Conservation (phyloP, 2,113 vertebrate species). For the Serilophus lunatus region DNA sequence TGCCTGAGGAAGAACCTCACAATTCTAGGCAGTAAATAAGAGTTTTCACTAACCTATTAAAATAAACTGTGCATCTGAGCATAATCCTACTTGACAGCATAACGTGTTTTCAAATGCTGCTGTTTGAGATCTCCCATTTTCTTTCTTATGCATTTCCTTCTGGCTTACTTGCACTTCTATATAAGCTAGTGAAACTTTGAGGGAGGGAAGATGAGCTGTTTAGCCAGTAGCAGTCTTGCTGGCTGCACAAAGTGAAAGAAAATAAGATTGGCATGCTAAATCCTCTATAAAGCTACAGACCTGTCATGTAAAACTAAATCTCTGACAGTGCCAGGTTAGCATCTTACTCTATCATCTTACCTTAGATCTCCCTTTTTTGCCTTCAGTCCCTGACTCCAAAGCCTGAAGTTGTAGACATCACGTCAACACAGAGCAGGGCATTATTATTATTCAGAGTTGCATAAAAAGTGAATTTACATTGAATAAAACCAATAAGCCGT, state of each 20-base stretch:
- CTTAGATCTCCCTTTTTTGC: neutral
- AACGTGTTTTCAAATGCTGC: neutral
- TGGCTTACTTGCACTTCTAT: neutral
- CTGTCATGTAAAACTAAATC: constrained; percentile 19
- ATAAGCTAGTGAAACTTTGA: neutral
- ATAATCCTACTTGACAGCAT: neutral
- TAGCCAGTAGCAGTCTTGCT: neutral
- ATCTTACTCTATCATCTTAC: neutral
- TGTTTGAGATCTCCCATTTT: neutral
- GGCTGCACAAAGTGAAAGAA: neutral
- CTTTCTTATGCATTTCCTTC: neutral
- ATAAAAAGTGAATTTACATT: constrained; percentile 64
- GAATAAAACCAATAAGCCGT: constrained; percentile 63
- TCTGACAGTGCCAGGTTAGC: neutral
- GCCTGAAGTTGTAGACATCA: constrained; percentile 40
- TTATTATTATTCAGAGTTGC: constrained; percentile 68
- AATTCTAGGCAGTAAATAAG: neutral
- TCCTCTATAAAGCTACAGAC: neutral
- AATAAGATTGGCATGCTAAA: neutral
- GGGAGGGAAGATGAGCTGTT: neutral
- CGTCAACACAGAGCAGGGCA: constrained; percentile 18
- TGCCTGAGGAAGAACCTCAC: neutral
- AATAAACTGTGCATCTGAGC: neutral
- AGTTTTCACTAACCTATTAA: neutral
- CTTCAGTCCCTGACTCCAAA: neutral